phyloP scores from a whole-genome alignment of 2,888 invertebrate genomes.

The Torymus texanus region DNA sequence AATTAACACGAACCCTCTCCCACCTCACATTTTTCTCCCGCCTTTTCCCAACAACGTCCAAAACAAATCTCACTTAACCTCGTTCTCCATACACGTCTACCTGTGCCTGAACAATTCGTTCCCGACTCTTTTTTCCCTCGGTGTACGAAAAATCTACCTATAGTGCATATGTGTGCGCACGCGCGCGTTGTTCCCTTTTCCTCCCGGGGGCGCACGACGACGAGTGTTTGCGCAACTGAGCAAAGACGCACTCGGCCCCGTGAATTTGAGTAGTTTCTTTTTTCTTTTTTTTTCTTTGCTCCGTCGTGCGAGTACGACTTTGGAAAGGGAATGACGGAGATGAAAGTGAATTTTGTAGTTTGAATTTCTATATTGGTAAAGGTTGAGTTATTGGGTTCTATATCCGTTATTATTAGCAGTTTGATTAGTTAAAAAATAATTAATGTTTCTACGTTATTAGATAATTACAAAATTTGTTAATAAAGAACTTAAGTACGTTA shows the following conservation, averaged over 20 bases:
- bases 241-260: constrained; percentile 17
- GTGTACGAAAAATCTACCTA: neutral
- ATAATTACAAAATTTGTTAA: too few species aligned
- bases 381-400: too few species aligned
- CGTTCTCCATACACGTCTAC: neutral
- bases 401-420: too few species aligned
- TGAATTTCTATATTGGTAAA: too few species aligned
- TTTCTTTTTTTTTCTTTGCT: neutral
- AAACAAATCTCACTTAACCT: constrained; percentile 44
- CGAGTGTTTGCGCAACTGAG: constrained; percentile 34
- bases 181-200: constrained; percentile 14
- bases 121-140: neutral
- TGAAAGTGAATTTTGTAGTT: too few species aligned
- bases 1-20: too few species aligned
- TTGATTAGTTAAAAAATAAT: too few species aligned
- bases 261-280: neutral
- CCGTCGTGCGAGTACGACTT: too few species aligned
- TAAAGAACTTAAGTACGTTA: too few species aligned
- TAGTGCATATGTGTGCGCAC: neutral
- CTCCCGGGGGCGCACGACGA: neutral
- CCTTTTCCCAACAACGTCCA: constrained; percentile 19
- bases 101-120: constrained; percentile 2
- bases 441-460: too few species aligned
- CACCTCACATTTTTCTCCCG: neutral
- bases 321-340: too few species aligned